Evolutionary conservation across 2,888 invertebrate species (phyloP), one percentile per base, ranked within the genome.

Genomic region (Cylloceria caligata): DNA sequence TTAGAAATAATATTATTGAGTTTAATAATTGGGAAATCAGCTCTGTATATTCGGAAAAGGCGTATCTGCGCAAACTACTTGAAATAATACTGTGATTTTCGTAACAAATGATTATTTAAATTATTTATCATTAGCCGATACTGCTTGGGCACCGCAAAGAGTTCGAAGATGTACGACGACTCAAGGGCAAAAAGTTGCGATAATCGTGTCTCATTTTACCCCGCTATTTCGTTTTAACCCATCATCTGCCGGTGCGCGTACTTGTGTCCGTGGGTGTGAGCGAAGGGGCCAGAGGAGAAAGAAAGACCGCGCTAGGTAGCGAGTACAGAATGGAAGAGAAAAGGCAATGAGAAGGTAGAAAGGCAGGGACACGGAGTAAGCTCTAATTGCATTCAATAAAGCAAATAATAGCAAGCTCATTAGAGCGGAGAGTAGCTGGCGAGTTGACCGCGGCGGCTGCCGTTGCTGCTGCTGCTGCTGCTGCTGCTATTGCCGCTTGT

Each of bases 401-500:
- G 90, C 90, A 91, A 91, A 91, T 91, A 91, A 91, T 91, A 91
- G 91, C 90, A 90, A 91, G 91, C 91, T 91, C 91, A 91, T 91
- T 91, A 91, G 91, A 90, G 89, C 87, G 86, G 87, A 87, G 88
- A 88, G 88, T 86, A 88, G 89, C 87, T 86, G 88, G 87, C 86
- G 87, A 89, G 88, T 89, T 88, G 88, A 88, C 89, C 86, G 83
- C 89, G 87, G 77, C 72, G 76, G 75, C 75, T 67, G 75, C 49
- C 34, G 75, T 42, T 68, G 39, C 19, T 64, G 52, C 24, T 64
- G 86, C n/a, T 55, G 52, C 57, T 45, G 62, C 30, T 77, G 27
- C 60, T 24, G 65, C 57, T 62, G 75, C 65, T 71, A 57, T 73
- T 80, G 52, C 67, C 69, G 57, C 86, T 88, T 86, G 87, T 89